Percentiles rank a stretch among this genome's conserved stretches.
Conservation (phyloP, 2,797 vertebrate species). For the Graptemys geographica region DNA sequence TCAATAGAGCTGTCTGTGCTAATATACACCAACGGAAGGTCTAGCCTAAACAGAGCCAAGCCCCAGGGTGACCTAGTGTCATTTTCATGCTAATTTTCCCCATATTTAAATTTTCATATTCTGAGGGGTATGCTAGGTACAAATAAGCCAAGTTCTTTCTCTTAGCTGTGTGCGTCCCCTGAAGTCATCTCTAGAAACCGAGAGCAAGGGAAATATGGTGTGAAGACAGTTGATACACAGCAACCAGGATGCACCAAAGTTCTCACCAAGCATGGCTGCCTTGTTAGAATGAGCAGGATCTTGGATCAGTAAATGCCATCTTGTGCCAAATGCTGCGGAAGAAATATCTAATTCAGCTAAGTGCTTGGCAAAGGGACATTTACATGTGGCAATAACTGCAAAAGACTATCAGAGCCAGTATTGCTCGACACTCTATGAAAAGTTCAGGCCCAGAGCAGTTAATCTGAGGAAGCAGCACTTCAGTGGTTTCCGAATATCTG, state of each 20-base stretch:
- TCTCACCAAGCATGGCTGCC: background rate
- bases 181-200: background rate
- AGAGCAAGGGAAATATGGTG: background rate
- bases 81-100: background rate
- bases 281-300: background rate
- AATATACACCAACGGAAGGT: background rate
- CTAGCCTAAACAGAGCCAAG: background rate
- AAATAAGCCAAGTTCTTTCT: background rate
- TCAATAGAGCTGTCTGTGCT: background rate
- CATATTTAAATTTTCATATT: background rate
- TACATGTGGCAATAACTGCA: background rate
- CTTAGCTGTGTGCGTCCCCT: background rate
- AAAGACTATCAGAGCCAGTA: background rate
- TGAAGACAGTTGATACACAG: background rate
- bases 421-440: background rate
- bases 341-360: background rate
- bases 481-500: background rate
- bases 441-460: background rate
- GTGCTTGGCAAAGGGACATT: background rate
- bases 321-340: background rate
- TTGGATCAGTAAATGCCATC: background rate
- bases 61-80: background rate
- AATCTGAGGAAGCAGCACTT: background rate
- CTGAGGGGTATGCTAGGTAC: background rate
- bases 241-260: background rate